Conservation (phyloP, 2,113 vertebrate species). For the Oryzias woworae region DNA sequence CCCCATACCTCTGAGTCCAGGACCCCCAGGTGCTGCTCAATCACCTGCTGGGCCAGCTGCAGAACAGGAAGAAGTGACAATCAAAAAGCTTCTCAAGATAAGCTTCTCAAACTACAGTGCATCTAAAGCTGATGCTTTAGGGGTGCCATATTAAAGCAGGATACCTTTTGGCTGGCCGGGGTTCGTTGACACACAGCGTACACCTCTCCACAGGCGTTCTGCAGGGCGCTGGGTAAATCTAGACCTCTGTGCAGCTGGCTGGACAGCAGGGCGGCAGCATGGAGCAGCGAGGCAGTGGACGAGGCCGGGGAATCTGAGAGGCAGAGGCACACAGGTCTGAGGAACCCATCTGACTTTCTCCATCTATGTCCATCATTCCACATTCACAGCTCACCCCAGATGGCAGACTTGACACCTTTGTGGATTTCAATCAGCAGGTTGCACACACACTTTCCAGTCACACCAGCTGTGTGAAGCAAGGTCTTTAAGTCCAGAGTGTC, state of each 20-base stretch:
- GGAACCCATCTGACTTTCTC: not conserved
- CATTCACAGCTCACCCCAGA: constrained; percentile 81
- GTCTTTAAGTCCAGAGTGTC: constrained; percentile 87
- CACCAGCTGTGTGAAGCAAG: constrained; percentile 85
- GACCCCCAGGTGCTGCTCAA: constrained; percentile 81
- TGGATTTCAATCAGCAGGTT: constrained; percentile 86
- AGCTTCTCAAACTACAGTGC: too few species aligned
- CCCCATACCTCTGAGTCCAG: constrained; percentile 80
- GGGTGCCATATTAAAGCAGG: not conserved
- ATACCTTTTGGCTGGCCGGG: constrained; percentile 83
- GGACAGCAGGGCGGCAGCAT: constrained; percentile 82
- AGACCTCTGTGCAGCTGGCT: constrained; percentile 88
- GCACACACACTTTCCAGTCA: constrained; percentile 86
- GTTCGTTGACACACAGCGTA: constrained; percentile 85
- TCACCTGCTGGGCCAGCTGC: constrained; percentile 82
- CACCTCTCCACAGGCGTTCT: constrained; percentile 85
- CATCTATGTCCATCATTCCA: not conserved
- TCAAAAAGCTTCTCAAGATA: not conserved
- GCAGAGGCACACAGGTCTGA: not conserved
- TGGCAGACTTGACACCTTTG: constrained; percentile 75
- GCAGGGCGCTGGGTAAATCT: constrained; percentile 84
- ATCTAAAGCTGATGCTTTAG: too few species aligned
- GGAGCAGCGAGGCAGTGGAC: constrained; percentile 84
- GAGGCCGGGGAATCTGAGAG: constrained; percentile 83
- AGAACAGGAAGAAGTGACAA: not conserved